These are phyloP conservation scores for Phragmatobia fuliginosa DNA, from an alignment of 2,888 invertebrate species.

Conservation along the genomic window DNA sequence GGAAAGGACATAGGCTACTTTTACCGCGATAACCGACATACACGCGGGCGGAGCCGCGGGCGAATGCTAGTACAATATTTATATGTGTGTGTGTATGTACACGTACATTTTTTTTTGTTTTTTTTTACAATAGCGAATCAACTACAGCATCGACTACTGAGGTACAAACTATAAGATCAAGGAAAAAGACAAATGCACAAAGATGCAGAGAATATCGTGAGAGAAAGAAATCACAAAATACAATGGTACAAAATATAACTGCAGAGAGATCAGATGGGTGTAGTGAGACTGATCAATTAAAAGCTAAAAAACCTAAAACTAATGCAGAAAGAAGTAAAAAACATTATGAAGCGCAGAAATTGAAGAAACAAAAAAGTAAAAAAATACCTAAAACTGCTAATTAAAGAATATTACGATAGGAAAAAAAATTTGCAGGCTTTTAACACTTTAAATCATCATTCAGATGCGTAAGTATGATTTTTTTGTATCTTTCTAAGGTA, in stretches of 20 bases:
- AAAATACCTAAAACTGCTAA: constrained; percentile 43
- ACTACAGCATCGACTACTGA: constrained; percentile 45
- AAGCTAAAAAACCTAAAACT: constrained; percentile 49
- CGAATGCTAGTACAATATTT: no score
- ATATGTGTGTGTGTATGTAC: constrained; percentile 17
- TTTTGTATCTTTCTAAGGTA: constrained; percentile 22
- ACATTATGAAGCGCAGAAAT: constrained; percentile 48
- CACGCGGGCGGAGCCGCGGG: no score
- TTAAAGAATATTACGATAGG: constrained; percentile 40
- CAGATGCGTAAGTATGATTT: constrained; percentile 14
- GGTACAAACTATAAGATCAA: constrained; percentile 44
- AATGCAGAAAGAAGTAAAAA: constrained; percentile 51
- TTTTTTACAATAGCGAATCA: constrained; percentile 43
- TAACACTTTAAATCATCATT: constrained; percentile 24
- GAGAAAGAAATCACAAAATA: constrained; percentile 51
- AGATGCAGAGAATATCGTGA: constrained; percentile 54
- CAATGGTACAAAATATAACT: constrained; percentile 51
- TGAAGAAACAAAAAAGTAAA: constrained; percentile 40
- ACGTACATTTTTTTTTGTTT: constrained; percentile 18
- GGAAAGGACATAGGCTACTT: no score
- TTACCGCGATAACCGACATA: no score
- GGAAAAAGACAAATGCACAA: constrained; percentile 54
- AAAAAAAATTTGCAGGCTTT: constrained; percentile 40
- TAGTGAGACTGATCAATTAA: constrained; percentile 47
- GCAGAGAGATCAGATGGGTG: constrained; percentile 51